Conservation (phyloP, 2,797 vertebrate species). For the Pseudotriccus pelzelni region DNA sequence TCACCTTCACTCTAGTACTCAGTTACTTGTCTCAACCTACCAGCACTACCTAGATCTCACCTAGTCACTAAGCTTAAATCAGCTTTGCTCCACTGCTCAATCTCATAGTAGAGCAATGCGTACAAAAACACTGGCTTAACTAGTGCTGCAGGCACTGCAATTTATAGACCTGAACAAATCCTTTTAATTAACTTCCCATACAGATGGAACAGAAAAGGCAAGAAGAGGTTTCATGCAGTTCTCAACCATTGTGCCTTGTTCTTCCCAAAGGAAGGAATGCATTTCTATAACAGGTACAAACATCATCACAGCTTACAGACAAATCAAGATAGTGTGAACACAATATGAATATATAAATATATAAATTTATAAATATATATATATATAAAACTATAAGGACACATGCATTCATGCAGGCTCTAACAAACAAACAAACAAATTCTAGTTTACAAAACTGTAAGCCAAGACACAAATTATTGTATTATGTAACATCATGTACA, state of each 20-base stretch:
- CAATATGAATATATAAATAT: too few relatives aligned
- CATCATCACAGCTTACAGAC: neutral
- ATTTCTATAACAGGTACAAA: neutral
- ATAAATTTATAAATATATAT: too few relatives aligned
- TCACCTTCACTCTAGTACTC: neutral
- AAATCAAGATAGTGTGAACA: neutral
- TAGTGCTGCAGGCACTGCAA: neutral
- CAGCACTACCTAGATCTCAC: neutral
- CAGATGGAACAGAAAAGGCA: neutral
- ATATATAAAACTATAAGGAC: neutral
- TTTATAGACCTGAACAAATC: neutral
- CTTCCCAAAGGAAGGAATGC: neutral
- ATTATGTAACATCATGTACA: neutral
- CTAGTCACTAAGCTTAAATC: neutral
- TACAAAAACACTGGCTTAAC: neutral
- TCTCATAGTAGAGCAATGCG: neutral
- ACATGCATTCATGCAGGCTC: neutral
- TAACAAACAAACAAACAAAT: neutral
- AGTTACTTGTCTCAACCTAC: neutral
- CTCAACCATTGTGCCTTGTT: neutral
- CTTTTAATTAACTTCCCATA: neutral
- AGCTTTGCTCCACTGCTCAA: neutral
- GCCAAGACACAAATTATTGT: neutral
- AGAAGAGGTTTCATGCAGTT: neutral
- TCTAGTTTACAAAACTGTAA: neutral